These are phyloP conservation scores for Sciaenops ocellatus DNA, from an alignment of 2,797 vertebrate genomes.

Conservation along the genomic window DNA sequence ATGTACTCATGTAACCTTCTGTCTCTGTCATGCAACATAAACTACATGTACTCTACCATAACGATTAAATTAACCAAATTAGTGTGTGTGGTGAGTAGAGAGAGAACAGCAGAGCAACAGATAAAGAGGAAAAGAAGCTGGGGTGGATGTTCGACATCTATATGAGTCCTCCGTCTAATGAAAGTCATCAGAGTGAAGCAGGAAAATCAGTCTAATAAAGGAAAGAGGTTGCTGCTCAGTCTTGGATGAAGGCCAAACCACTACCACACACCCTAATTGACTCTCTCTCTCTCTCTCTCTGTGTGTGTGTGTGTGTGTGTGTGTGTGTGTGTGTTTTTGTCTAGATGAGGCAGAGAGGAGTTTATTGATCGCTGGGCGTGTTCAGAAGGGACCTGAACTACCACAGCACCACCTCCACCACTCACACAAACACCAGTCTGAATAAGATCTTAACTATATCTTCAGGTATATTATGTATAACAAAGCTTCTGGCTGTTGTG, in stretches of 20 bases:
- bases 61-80: conserved; percentile 11
- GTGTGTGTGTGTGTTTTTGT: conserved; percentile 38
- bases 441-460: conserved; percentile 36
- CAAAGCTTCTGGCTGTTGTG: conserved; percentile 38
- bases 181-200: conserved; percentile 58
- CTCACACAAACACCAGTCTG: conserved; percentile 21
- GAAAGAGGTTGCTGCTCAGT: conserved; percentile 49
- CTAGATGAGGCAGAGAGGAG: conserved; percentile 12
- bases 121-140: neutral
- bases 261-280: conserved; percentile 40
- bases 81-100: neutral
- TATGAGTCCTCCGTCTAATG: conserved; percentile 57
- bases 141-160: conserved; percentile 27
- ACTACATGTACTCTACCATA: neutral
- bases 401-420: conserved; percentile 42
- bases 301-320: conserved; percentile 40
- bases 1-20: no score
- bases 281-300: conserved; percentile 37
- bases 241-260: conserved; percentile 61
- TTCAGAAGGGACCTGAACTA: conserved; percentile 41
- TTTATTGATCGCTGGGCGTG: conserved; percentile 58
- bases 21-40: neutral
- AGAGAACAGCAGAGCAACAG: conserved; percentile 13
- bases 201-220: conserved; percentile 66
- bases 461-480: conserved; percentile 35